These are phyloP conservation scores for Eucera pruinosa DNA, from an alignment of 2,888 invertebrate species.

Conservation along the genomic window DNA sequence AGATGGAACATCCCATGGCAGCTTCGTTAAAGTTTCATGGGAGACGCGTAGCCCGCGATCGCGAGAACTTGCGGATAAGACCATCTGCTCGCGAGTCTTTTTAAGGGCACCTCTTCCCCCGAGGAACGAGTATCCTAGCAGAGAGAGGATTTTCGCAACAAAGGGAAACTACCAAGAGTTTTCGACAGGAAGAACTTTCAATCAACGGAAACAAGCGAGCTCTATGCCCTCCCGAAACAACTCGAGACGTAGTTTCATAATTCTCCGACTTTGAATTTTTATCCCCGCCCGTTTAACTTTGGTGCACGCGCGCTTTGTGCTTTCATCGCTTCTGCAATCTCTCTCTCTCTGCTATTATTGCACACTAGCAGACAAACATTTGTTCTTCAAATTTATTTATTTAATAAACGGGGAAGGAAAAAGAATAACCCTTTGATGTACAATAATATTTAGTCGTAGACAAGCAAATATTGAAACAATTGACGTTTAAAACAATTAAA, in stretches of 20 bases:
- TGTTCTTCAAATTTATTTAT: too few species aligned
- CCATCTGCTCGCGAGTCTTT: slow-evolving; percentile 49
- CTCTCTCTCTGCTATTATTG: too few species aligned
- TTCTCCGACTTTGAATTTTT: slow-evolving; percentile 23
- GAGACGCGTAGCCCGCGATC: slow-evolving; percentile 26
- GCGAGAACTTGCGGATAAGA: slow-evolving; percentile 53
- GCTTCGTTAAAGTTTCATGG: slow-evolving; percentile 66
- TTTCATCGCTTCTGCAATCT: too few species aligned
- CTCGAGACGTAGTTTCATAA: slow-evolving; percentile 4
- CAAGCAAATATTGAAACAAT: too few species aligned
- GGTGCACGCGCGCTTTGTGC: too few species aligned
- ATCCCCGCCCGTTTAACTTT: slow-evolving; percentile 22
- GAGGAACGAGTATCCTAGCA: slow-evolving; percentile 46
- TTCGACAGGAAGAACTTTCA: slow-evolving; percentile 58
- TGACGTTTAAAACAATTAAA: too few species aligned
- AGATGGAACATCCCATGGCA: neutral
- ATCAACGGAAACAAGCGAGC: slow-evolving; percentile 40
- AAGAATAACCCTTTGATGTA: too few species aligned
- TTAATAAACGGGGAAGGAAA: too few species aligned
- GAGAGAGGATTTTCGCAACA: slow-evolving; percentile 66
- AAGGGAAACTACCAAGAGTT: slow-evolving; percentile 61
- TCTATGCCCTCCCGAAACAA: slow-evolving; percentile 14
- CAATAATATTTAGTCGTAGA: too few species aligned
- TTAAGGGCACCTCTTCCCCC: slow-evolving; percentile 25
- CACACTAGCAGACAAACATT: too few species aligned